Evolutionary conservation across 92 coral and sea anemone genomes (phyloP).

Genomic region (Parazoanthus darwini): DNA sequence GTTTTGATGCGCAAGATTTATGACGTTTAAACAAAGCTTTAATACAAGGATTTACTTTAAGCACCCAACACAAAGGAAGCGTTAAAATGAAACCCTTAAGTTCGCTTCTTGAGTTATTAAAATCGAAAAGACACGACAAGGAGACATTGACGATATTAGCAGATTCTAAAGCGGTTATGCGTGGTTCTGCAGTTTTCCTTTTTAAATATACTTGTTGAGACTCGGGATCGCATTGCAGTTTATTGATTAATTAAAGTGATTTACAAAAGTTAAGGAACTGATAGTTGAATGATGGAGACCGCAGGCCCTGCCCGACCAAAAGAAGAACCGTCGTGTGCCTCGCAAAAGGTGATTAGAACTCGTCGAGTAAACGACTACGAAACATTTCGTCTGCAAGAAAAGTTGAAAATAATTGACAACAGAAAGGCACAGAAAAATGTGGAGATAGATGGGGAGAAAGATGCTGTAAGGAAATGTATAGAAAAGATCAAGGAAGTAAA

Average conservation of each 20-base stretch:
- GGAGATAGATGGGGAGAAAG: slow-evolving; percentile 51
- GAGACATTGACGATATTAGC: neutral
- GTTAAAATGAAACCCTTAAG: neutral
- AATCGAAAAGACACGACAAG: neutral
- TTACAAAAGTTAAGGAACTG: neutral
- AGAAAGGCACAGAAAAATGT: slow-evolving; percentile 52
- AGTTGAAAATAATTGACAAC: slow-evolving; percentile 54
- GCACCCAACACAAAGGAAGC: neutral
- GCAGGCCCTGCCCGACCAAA: slow-evolving; percentile 9
- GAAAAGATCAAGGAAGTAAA: slow-evolving; percentile 52
- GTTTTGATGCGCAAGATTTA: neutral
- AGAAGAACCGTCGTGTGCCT: slow-evolving; percentile 48
- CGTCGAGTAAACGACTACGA: slow-evolving; percentile 64
- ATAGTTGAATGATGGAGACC: slow-evolving; percentile 26
- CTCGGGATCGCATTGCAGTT: too few species aligned
- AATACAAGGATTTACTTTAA: neutral
- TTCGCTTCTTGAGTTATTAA: neutral
- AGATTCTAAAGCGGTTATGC: neutral
- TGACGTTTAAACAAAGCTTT: neutral
- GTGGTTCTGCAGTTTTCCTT: neutral
- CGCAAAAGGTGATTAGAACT: slow-evolving; percentile 50
- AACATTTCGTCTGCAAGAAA: slow-evolving; percentile 52
- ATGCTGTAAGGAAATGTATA: slow-evolving; percentile 46
- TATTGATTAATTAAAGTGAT: neutral
- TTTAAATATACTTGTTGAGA: neutral